Evolutionary conservation across 2,797 vertebrate species (phyloP).

Genomic region (Dryobates pubescens): DNA sequence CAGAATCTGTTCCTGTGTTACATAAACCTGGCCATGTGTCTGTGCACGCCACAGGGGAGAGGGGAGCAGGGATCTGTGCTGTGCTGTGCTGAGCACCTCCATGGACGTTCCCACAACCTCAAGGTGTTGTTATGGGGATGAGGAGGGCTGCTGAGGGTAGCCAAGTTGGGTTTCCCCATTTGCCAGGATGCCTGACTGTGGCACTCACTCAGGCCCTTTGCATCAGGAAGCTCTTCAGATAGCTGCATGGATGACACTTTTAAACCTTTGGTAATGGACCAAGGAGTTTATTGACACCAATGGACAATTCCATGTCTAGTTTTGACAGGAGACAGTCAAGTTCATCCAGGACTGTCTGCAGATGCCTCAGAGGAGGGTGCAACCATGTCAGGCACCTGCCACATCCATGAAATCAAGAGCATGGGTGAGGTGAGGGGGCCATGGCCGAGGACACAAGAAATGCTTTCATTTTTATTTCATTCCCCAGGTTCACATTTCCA

Average conservation of each 20-base stretch:
- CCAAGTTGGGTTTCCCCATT: not conserved
- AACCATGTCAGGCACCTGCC: not conserved
- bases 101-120: not conserved
- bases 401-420: not conserved
- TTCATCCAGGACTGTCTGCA: not conserved
- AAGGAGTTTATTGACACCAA: not conserved
- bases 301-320: not conserved
- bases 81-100: not conserved
- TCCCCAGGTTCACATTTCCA: not conserved
- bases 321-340: not conserved
- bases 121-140: not conserved
- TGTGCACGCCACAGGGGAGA: not conserved
- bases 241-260: not conserved
- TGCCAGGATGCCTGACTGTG: not conserved
- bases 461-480: not conserved
- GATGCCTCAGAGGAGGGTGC: not conserved
- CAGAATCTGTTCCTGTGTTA: constrained; percentile 48
- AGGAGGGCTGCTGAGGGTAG: not conserved
- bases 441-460: no score
- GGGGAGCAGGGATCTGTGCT: not conserved
- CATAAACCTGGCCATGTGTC: not conserved
- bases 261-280: not conserved
- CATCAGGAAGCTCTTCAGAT: not conserved
- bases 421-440: fast-evolving
- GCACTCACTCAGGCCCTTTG: not conserved